Base-by-base conservation (phyloP, 2,113 vertebrate genomes). In the Cochlearius cochlearius region DNA sequence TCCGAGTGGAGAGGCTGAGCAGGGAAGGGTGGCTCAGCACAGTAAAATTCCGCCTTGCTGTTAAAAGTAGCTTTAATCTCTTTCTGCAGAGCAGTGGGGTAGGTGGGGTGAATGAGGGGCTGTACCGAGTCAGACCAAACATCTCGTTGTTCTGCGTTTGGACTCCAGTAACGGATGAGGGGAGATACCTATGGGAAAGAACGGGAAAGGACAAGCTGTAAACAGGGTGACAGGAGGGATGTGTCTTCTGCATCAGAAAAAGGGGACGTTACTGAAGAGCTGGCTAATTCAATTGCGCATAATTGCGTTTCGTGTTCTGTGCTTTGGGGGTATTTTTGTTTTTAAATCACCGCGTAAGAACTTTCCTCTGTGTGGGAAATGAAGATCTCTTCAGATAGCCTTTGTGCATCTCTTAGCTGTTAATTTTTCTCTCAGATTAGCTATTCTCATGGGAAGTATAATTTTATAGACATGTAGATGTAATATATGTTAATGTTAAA, bases 61-160 rank as follows among this genome's bases (percentile, higher is more conserved):
- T 47, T 39, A 18, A n/a, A 56, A 39, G 19, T 15, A 72, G 67
- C 41, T 56, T 64, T 39, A 34, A 30, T 19, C 43, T 27, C 56
- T 66, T 39, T 56, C 12, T 56, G 30, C n/a, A 30, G n/a, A 17
- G 18, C 21, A 5, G 22, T 25, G 56, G 32, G 38, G 7, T 47
- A 16, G 23, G 39, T 14, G 49, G 68, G 52, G 12, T 16, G 39
- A 30, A 15, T 8, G 52, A 56, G 49, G 5, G 34, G 27, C 39
- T 73, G 39, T 17, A 26, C 39, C 1, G 26, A 45, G 27, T 55
- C 60, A 55, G 23, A n/a, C 22, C 32, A 52, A 68, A 21, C 32
- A 7, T 13, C 53, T 67, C 20, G 0, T 41, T 3, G 0, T 68
- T 15, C 25, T 11, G 6, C 2, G 5, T 22, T 50, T 41, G 30